Evolutionary conservation across 2,113 vertebrate genomes (phyloP).

Genomic region (Salvator merianae): DNA sequence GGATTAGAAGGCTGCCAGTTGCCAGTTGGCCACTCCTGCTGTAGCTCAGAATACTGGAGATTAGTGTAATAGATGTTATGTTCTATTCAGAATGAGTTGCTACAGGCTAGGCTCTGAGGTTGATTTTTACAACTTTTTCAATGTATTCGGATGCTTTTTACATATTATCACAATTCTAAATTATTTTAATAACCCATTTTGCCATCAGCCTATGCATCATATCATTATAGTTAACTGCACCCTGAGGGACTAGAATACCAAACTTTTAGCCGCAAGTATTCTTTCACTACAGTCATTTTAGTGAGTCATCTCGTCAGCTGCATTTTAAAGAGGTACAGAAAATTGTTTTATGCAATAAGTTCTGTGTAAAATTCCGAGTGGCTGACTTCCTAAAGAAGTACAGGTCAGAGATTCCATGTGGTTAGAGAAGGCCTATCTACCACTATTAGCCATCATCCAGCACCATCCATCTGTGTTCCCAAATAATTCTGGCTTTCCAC

Average conservation of each 20-base stretch:
- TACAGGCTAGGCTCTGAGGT: background rate
- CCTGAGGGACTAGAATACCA: background rate
- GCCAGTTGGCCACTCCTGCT: no score
- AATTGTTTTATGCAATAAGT: conserved; percentile 1
- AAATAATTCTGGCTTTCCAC: no score
- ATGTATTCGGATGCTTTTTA: background rate
- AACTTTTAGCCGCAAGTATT: background rate
- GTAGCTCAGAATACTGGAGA: no score
- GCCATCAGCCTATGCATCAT: conserved; percentile 1
- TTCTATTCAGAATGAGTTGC: background rate
- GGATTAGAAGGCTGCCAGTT: no score
- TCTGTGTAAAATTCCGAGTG: background rate
- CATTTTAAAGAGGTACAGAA: conserved; percentile 18
- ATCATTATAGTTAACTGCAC: conserved; percentile 35
- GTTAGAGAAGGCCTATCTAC: no score
- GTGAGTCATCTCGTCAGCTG: conserved; percentile 2
- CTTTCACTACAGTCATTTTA: background rate
- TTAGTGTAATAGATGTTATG: no score
- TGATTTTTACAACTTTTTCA: background rate
- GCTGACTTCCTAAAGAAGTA: background rate
- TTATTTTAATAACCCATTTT: conserved; percentile 23
- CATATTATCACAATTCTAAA: conserved; percentile 14
- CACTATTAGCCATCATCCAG: no score
- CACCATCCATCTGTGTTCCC: no score
- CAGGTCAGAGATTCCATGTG: no score